Base-by-base conservation (phyloP, 2,797 vertebrate species). In the Okamejei kenojei region DNA sequence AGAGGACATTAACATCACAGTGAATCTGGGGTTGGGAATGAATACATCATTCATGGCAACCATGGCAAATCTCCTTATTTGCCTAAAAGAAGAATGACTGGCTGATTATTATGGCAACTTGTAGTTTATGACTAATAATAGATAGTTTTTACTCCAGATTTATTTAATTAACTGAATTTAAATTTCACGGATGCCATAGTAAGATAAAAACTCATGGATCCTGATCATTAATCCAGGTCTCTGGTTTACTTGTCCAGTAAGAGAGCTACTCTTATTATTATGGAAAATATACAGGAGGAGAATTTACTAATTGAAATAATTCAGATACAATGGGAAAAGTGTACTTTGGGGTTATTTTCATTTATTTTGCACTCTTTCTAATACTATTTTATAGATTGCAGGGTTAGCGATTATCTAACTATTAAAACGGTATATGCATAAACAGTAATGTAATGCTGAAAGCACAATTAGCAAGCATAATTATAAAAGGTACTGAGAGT, bases 401-500 rank as follows among this genome's bases (percentile, higher is more conserved):
- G 5, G 45, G 45, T 54, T 54, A 54, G 0, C 5, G 45, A 54
- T 54, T 17, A 45, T 9, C 29, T 74, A n/a, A 74, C 90, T 63
- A 92, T 76, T 54, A 76, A 17, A 23, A 74, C 38, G 19, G 63
- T 8, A 38, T 1, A 4, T 17, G n/a, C 13, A 35, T 7, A 68
- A 21, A 21, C 2, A 19, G 29, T 58, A 86, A 32, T 21, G 63
- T 35, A 88, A 21, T 88, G 6, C 61, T 35, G 45, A 68, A 68
- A 68, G 32, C 17, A 88, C 68, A 73, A 74, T 91, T 91, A 91
- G 21, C 21, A 91, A 54, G 68, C 13, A 91, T 91, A 74, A 23
- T 91, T 29, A 91, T 35, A 71, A 74, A 9, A 91, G 29, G 61
- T 68, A 88, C 10, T 68, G 61, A 65, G 63, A 35, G 32, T 91